phyloP scores from a whole-genome alignment of 2,113 vertebrate genomes.

The Grallaria varia region DNA sequence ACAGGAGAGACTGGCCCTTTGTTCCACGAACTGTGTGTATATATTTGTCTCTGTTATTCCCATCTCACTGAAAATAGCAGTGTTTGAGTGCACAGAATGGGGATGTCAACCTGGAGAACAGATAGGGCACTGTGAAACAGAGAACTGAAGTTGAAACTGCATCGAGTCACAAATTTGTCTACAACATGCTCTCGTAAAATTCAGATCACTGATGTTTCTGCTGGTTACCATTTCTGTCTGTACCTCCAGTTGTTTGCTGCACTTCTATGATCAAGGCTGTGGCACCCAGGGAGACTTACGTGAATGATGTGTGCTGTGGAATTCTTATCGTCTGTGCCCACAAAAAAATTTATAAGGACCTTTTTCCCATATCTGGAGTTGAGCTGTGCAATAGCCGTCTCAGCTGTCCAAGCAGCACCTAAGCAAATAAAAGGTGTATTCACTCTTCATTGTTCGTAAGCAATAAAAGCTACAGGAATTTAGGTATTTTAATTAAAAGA shows the following conservation, averaged over 20 bases:
- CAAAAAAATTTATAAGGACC: conserved; percentile 88
- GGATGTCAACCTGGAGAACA: background rate
- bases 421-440: conserved; percentile 11
- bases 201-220: background rate
- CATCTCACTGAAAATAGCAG: background rate
- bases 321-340: conserved; percentile 90
- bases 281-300: conserved; percentile 77
- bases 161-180: background rate
- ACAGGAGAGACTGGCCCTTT: background rate
- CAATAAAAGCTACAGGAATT: background rate
- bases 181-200: background rate
- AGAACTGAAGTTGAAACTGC: background rate
- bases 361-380: conserved; percentile 88
- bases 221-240: background rate
- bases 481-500: background rate
- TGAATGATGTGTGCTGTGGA: conserved; percentile 90
- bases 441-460: background rate
- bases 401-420: conserved; percentile 85
- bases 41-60: background rate
- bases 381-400: conserved; percentile 83
- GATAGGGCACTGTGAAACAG: background rate
- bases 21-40: background rate
- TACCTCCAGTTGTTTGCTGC: background rate
- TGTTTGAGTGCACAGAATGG: background rate
- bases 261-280: background rate